A percentile compares a stretch with the other conserved stretches of the same genome.
phyloP scores from a whole-genome alignment of 1,140 invertebrate species.

The Homarus americanus region DNA sequence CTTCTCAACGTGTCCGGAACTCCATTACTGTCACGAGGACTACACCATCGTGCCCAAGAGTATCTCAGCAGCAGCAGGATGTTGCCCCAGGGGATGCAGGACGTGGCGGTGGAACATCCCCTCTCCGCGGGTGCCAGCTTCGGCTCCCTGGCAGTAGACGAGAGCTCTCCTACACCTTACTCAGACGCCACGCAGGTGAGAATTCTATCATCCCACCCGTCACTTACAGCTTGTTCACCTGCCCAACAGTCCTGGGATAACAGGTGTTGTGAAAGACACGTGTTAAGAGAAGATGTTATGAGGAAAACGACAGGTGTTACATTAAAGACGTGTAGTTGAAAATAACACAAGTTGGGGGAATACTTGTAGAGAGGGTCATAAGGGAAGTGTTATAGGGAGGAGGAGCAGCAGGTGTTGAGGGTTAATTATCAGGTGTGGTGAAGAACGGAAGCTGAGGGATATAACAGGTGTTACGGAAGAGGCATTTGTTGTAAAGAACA shows the following conservation, averaged over 20 bases:
- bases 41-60: too few species aligned
- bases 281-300: neutral
- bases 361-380: neutral
- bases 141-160: constrained; percentile 85
- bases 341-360: neutral
- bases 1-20: too few species aligned
- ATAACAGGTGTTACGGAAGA: neutral
- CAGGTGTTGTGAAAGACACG: neutral
- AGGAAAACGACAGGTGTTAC: neutral
- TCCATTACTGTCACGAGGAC: too few species aligned
- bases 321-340: neutral
- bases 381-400: too few species aligned
- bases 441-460: neutral
- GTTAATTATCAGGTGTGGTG: neutral
- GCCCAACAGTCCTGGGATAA: too few species aligned
- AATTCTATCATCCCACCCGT: neutral
- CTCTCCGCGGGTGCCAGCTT: constrained; percentile 66
- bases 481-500: too few species aligned
- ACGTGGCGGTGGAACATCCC: constrained; percentile 38
- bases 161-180: constrained; percentile 95
- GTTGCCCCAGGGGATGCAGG: constrained; percentile 62
- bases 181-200: constrained; percentile 96
- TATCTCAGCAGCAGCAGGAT: constrained; percentile 29
- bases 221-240: neutral
- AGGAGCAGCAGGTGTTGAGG: neutral